Evolutionary conservation across 1,140 invertebrate species (phyloP).

Genomic region (Andrena cerasifolii): DNA sequence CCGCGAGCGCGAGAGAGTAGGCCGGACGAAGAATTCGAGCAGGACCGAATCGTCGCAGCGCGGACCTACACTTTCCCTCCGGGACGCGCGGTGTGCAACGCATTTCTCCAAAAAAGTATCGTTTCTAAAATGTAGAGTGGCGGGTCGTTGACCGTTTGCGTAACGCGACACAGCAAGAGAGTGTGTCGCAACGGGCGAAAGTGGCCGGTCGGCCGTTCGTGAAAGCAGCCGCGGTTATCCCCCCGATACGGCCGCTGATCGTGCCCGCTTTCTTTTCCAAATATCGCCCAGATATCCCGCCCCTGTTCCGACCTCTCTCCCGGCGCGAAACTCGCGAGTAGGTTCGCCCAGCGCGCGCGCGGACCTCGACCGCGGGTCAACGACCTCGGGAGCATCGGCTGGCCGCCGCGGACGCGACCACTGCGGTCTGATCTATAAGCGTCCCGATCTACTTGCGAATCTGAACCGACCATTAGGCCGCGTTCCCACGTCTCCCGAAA

Average conservation of each 20-base stretch:
- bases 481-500: not conserved
- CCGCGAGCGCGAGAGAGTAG: not conserved
- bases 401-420: conserved; percentile 6
- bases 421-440: conserved; percentile 20
- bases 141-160: conserved; percentile 79
- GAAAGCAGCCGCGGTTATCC: conserved; percentile 75
- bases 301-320: conserved; percentile 20
- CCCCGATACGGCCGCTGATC: conserved; percentile 20
- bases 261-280: conserved; percentile 61
- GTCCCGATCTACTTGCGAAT: not conserved
- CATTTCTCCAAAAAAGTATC: conserved; percentile 17
- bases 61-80: not conserved
- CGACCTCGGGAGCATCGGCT: conserved; percentile 50
- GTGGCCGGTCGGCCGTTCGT: conserved; percentile 72
- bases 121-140: conserved; percentile 76
- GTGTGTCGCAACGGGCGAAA: conserved; percentile 80
- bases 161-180: conserved; percentile 68
- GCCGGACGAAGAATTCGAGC: not conserved
- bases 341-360: conserved; percentile 42
- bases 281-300: conserved; percentile 27
- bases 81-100: not conserved
- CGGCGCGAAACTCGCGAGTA: conserved; percentile 20
- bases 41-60: not conserved
- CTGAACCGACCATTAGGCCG: not conserved
- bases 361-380: conserved; percentile 48